Evolutionary conservation across 1,140 invertebrate species (phyloP), one percentile per base, ranked within the genome.

Genomic region (Euwallacea fornicatus): DNA sequence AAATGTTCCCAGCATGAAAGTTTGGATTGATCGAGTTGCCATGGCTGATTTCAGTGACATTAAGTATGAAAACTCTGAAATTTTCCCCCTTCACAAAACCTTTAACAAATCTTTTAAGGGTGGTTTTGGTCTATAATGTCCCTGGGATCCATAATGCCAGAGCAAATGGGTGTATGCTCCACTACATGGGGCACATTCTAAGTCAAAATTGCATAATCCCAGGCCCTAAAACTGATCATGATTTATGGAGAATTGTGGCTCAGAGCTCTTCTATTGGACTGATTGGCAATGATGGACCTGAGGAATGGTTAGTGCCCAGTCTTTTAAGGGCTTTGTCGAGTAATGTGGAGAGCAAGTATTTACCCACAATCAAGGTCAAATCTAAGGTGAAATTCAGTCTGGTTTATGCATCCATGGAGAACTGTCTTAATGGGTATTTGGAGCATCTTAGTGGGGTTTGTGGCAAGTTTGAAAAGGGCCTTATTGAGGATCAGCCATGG

Each of bases 381-480:
- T 41, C 41, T 7, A 33, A 33, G 21, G 10, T 60, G 41, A 4
- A 61, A 56, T 56, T 56, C 42, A 61, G 41, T n/a, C 42, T 61
- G 41, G 9, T 42, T 42, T 42, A 0, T 42, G 11, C 11, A 6
- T 10, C 42, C 6, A 33, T n/a, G 11, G 8, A 61, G n/a, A 61
- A n/a, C 7, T 61, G 54, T 21, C 54, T 56, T 10, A 8, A 56
- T 11, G 54, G 54, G 3, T 56, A 56, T 56, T 56, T 56, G 16
- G 54, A n/a, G 16, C 3, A 15, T 16, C 54, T 11, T 16, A 56
- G 54, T 56, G 54, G 11, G 8, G 4, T n/a, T 56, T 56, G 54
- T 7, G 11, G 54, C 11, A n/a, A n/a, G 13, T 56, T 13, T 56
- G 54, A 56, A 2, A 56, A 16, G 11, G 54, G 54, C 1, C n/a